A percentile compares a stretch with the other conserved stretches of the same genome.
Evolutionary conservation across 2,113 vertebrate species (phyloP).

Genomic region (Triplophysa siluroides): DNA sequence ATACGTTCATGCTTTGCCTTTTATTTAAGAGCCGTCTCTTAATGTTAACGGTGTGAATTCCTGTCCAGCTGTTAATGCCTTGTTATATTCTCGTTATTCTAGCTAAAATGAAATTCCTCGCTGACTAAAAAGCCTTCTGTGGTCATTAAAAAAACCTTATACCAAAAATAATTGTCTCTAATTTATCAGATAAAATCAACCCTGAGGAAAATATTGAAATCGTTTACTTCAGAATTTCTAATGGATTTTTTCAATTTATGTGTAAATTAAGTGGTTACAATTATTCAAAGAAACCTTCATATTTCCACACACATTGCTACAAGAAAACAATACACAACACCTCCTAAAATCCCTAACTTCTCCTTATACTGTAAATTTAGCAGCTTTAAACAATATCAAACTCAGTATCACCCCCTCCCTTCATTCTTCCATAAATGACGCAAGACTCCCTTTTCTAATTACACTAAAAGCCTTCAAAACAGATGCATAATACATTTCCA

Average conservation of each 20-base stretch:
- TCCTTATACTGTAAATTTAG: too few species aligned
- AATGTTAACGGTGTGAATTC: neutral
- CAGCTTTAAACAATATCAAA: neutral
- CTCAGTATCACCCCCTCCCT: neutral
- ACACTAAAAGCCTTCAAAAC: conserved; percentile 11
- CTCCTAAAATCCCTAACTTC: too few species aligned
- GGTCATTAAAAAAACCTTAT: neutral
- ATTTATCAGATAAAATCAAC: neutral
- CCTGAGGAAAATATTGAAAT: too few species aligned
- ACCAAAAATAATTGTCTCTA: neutral
- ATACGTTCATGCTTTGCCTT: neutral
- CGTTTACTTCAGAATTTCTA: too few species aligned
- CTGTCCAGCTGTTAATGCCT: neutral
- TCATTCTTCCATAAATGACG: conserved; percentile 24
- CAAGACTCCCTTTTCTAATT: conserved; percentile 2
- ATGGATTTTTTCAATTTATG: too few species aligned
- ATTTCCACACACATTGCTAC: too few species aligned
- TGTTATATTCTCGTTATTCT: neutral
- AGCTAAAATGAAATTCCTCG: neutral
- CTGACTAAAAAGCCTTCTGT: neutral
- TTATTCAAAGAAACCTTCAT: too few species aligned
- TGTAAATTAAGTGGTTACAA: too few species aligned
- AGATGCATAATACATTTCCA: conserved; percentile 24
- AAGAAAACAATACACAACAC: too few species aligned
- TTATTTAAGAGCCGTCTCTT: neutral